Conservation (phyloP, 1,140 invertebrate genomes). For the Gryon sp. region DNA sequence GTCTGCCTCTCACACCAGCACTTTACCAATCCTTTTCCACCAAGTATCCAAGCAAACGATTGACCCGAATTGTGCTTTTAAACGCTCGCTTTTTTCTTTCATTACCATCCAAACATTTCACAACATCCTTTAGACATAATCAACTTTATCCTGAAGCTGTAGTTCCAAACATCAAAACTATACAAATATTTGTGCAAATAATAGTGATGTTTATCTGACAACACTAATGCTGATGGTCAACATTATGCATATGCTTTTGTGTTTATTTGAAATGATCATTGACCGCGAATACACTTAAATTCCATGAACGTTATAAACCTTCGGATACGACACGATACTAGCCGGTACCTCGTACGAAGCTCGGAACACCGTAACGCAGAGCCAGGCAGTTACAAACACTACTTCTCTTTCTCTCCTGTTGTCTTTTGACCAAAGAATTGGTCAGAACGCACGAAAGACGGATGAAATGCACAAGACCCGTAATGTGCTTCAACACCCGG, state of each 20-base stretch:
- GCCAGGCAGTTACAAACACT: constrained; percentile 32
- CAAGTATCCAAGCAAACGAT: constrained; percentile 12
- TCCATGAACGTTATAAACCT: constrained; percentile 23
- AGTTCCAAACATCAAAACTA: too few species aligned
- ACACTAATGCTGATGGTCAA: too few species aligned
- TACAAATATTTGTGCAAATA: too few species aligned
- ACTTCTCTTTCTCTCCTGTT: constrained; percentile 1
- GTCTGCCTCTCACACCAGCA: constrained; percentile 2
- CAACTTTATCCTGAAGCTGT: too few species aligned
- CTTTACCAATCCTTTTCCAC: not conserved
- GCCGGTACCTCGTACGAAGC: constrained; percentile 55
- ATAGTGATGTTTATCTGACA: too few species aligned
- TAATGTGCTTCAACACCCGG: not conserved
- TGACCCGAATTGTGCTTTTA: constrained; percentile 3
- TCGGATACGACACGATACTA: constrained; percentile 48
- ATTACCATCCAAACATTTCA: too few species aligned
- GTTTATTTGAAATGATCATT: too few species aligned
- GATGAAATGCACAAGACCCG: not conserved
- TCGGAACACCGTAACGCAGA: constrained; percentile 56
- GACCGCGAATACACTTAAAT: constrained; percentile 8
- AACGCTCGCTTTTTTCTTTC: too few species aligned
- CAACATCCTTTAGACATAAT: too few species aligned
- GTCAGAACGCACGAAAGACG: not conserved
- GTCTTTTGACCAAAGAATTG: constrained; percentile 28
- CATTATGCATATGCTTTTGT: too few species aligned